Evolutionary conservation across 1,140 invertebrate species (phyloP), one percentile per base, ranked within the genome.

Genomic region (Philopotamus ludificatus): DNA sequence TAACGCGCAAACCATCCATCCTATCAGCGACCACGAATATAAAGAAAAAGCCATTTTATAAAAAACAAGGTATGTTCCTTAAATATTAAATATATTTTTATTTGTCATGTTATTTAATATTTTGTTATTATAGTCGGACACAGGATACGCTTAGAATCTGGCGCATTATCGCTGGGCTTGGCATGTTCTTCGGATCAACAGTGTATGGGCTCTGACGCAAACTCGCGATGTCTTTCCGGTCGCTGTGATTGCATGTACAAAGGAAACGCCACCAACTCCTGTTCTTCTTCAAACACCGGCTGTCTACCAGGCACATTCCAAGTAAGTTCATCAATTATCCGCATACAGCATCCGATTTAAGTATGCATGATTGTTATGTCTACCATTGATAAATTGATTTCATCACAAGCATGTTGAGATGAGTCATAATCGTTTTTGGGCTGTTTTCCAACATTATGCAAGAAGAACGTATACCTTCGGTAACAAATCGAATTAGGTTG

Each of bases 301-400:
- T 95, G 93, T 73, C 83, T 88, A 65, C 83, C 86, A 3, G 89
- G 90, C 41, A 95, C 92, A 1, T 95, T 95, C 77, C 90, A 92
- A 81, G 89, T 91, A 76, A 77, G 71, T n/a, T n/a, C n/a, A n/a
- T n/a, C n/a, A n/a, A n/a, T n/a, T n/a, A n/a, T n/a, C n/a, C n/a
- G n/a, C n/a, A n/a, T n/a, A n/a, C n/a, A n/a, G n/a, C n/a, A n/a
- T n/a, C n/a, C n/a, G n/a, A n/a, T n/a, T n/a, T n/a, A n/a, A n/a
- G n/a, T n/a, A n/a, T n/a, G n/a, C n/a, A n/a, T n/a, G n/a, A n/a
- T n/a, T n/a, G n/a, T n/a, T n/a, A n/a, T n/a, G n/a, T n/a, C n/a
- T n/a, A n/a, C n/a, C n/a, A n/a, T n/a, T n/a, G n/a, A n/a, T n/a
- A n/a, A n/a, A n/a, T n/a, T n/a, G n/a, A n/a, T n/a, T n/a, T n/a